Percentiles rank a stretch among this genome's conserved stretches.
These are phyloP conservation scores for Drosophila ustulata DNA, from an alignment of 2,888 invertebrate species.

Conservation along the genomic window DNA sequence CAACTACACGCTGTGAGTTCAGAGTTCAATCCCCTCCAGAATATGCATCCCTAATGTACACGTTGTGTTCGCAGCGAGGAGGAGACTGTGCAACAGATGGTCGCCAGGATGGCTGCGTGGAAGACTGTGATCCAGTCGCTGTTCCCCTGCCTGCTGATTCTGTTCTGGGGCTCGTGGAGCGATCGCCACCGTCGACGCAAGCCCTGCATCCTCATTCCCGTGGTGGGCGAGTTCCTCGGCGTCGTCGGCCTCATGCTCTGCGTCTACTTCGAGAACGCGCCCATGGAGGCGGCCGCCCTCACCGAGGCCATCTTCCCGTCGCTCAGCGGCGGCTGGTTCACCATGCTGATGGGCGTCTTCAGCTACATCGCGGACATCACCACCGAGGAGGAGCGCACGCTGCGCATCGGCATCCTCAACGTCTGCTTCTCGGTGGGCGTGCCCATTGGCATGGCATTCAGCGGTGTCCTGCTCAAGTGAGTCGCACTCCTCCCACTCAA, in stretches of 20 bases:
- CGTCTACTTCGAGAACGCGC: conserved; percentile 91
- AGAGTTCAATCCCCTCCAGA: background rate
- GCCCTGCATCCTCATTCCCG: conserved; percentile 93
- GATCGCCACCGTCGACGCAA: conserved; percentile 86
- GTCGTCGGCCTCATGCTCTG: conserved; percentile 92
- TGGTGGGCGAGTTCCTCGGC: conserved; percentile 92
- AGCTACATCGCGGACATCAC: conserved; percentile 96
- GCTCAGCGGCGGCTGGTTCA: conserved; percentile 93
- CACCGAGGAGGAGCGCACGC: conserved; percentile 92
- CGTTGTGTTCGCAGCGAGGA: conserved; percentile 85
- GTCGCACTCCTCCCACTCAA: conserved; percentile 19
- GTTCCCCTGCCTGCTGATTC: conserved; percentile 91
- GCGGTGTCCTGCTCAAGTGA: conserved; percentile 90
- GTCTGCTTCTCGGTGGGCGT: conserved; percentile 95
- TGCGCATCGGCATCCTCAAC: conserved; percentile 94
- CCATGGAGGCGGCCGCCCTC: conserved; percentile 92
- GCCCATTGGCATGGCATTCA: conserved; percentile 94
- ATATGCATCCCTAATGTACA: too few relatives aligned
- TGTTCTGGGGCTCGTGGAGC: conserved; percentile 93
- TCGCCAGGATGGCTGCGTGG: conserved; percentile 94
- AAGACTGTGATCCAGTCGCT: conserved; percentile 93
- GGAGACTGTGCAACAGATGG: conserved; percentile 89
- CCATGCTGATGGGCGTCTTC: conserved; percentile 95
- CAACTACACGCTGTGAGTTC: conserved; percentile 85
- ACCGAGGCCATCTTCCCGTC: conserved; percentile 93